Evolutionary conservation across 1,140 invertebrate genomes (phyloP), one percentile per base, ranked within the genome.

Genomic region (Xylocopa sonorina): DNA sequence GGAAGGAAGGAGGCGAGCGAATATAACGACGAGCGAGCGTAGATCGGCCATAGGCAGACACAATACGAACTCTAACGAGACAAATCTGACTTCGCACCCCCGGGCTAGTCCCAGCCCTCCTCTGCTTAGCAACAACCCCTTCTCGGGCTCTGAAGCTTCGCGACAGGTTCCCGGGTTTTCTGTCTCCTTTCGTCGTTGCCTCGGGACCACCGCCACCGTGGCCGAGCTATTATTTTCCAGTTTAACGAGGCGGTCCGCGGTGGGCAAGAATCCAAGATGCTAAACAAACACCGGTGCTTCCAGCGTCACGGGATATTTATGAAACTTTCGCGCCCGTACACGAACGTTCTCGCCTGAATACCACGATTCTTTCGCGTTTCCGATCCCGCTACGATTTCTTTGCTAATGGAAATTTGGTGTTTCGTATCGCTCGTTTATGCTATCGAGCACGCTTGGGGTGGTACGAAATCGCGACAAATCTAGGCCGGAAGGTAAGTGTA

Each of bases 51-150:
- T 86, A 86, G 87, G 88, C 84, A 91, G 71, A 58, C 89, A 92
- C 91, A 92, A 93, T 93, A 89, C 89, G 82, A 90, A 89, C 91
- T 92, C 89, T 93, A 93, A 93, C 90, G 92, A 93, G 92, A 93
- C 91, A 92, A 92, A 92, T 93, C 91, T 90, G 90, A 91, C 89
- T 90, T 90, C 88, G 89, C 87, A 88, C 86, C 87, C 86, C 86
- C 80, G 74, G 88, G 83, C 81, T 77, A 72, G 83, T 78, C 78
- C 32, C 68, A n/a, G n/a, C 58, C 55, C 57, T 58, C 69, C 68
- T 76, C 76, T 51, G 75, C 71, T 80, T 48, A 34, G 29, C 62
- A 46, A 73, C 62, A 64, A 63, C 57, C 64, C 64, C 64, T 63
- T 60, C 21, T 32, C 46, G 18, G 0, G 32, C 18, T 1, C 51